phyloP scores from a whole-genome alignment of 2,888 invertebrate genomes.

The Unio delphinus region DNA sequence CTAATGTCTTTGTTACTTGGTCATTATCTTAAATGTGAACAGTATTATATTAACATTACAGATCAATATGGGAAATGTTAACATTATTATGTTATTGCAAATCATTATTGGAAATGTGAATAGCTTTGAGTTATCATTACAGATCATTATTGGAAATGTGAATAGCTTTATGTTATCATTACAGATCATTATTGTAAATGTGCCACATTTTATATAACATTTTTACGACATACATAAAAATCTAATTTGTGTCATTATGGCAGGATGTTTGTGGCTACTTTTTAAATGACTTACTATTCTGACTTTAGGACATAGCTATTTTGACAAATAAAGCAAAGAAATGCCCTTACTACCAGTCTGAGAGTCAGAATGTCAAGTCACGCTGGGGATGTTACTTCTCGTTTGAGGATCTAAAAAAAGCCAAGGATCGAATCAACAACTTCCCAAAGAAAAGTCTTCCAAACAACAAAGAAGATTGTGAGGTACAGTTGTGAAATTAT shows the following conservation, averaged over 20 bases:
- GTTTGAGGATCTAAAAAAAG: constrained; percentile 27
- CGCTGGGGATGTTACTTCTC: constrained; percentile 64
- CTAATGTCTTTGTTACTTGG: too few relatives aligned
- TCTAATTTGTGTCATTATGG: background rate
- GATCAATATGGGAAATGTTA: too few relatives aligned
- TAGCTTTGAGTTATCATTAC: too few relatives aligned
- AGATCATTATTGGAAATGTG: too few relatives aligned
- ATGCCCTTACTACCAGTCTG: constrained; percentile 61
- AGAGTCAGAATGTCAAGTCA: constrained; percentile 68
- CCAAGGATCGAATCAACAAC: constrained; percentile 24
- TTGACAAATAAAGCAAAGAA: constrained; percentile 64
- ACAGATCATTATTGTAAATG: too few relatives aligned
- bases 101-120: too few relatives aligned
- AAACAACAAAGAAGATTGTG: constrained; percentile 64
- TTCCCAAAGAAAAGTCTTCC: constrained; percentile 44
- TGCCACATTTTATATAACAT: too few relatives aligned
- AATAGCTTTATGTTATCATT: too few relatives aligned
- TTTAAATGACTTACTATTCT: background rate
- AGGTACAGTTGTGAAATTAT: constrained; percentile 43
- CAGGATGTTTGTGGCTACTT: background rate
- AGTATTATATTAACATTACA: too few relatives aligned
- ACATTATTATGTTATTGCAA: too few relatives aligned
- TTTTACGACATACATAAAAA: background rate
- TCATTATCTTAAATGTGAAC: too few relatives aligned
- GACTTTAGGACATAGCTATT: constrained; percentile 64